phyloP scores from a whole-genome alignment of 2,113 vertebrate genomes.

The Prionailurus viverrinus region DNA sequence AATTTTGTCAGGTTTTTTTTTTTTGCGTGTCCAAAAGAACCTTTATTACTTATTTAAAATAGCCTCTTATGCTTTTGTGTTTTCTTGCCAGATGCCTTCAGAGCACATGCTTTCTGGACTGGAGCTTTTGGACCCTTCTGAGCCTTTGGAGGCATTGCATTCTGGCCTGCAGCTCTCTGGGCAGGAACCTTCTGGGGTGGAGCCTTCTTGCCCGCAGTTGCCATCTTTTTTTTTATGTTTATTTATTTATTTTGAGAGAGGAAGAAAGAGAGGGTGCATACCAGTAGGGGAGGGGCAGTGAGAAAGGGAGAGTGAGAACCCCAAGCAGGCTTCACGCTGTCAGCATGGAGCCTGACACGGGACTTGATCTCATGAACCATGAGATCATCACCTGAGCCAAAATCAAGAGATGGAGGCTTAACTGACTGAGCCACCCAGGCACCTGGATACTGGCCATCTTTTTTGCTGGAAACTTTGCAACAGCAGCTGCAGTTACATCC shows the following conservation, averaged over 20 bases:
- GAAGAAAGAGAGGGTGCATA: no score
- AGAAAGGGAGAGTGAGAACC: no score
- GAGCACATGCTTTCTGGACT: slow-evolving; percentile 67
- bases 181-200: not conserved
- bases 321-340: no score
- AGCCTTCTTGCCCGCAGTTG: slow-evolving; percentile 35
- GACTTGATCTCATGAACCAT: no score
- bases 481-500: not conserved
- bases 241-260: no score
- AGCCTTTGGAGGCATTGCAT: slow-evolving; percentile 36
- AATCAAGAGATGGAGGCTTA: no score
- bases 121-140: slow-evolving; percentile 72
- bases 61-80: slow-evolving; percentile 41
- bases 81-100: slow-evolving; percentile 78
- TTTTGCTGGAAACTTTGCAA: slow-evolving; percentile 63
- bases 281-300: no score
- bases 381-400: no score
- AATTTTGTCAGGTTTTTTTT: not conserved
- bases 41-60: slow-evolving; percentile 77
- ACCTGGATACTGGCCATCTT: not conserved
- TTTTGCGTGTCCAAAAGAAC: slow-evolving; percentile 68
- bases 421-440: no score
- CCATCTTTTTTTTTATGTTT: slow-evolving; percentile 26
- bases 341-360: no score
- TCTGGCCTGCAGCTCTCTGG: slow-evolving; percentile 64